Evolutionary conservation across 2,888 invertebrate genomes (phyloP).

Genomic region (Ophion ventricosus): DNA sequence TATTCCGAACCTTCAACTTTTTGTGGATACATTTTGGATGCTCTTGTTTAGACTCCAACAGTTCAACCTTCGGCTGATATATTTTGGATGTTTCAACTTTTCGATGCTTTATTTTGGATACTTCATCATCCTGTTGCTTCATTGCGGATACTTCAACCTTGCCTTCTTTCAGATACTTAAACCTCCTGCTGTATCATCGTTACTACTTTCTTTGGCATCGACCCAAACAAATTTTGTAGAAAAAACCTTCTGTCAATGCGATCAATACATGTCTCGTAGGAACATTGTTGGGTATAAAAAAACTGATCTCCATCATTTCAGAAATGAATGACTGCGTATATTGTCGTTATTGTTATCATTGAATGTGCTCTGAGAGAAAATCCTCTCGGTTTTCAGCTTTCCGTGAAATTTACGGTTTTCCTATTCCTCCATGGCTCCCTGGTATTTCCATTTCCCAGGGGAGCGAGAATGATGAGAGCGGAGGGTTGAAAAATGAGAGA

Average conservation of each 20-base stretch:
- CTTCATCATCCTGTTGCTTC: no score
- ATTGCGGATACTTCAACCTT: no score
- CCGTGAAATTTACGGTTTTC: constrained; percentile 10
- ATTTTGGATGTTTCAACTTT: no score
- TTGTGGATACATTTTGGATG: no score
- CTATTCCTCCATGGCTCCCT: not conserved
- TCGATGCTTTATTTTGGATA: no score
- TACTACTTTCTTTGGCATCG: no score
- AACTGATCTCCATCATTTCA: not conserved
- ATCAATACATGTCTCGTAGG: not conserved
- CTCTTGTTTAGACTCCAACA: no score
- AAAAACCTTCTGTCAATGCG: not conserved
- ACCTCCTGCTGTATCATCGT: no score
- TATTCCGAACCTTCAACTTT: no score
- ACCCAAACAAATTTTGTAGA: not conserved
- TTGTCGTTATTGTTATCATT: constrained; percentile 1
- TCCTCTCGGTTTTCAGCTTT: constrained; percentile 16
- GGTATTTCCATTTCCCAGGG: constrained; percentile 50
- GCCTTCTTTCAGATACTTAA: no score
- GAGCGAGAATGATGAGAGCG: constrained; percentile 31
- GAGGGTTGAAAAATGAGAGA: not conserved
- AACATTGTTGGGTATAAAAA: not conserved
- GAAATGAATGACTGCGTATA: not conserved
- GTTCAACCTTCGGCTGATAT: no score
- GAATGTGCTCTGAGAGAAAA: constrained; percentile 5